Evolutionary conservation across 1,140 invertebrate species (phyloP), one percentile per base, ranked within the genome.

Genomic region (Penaeus vannamei): DNA sequence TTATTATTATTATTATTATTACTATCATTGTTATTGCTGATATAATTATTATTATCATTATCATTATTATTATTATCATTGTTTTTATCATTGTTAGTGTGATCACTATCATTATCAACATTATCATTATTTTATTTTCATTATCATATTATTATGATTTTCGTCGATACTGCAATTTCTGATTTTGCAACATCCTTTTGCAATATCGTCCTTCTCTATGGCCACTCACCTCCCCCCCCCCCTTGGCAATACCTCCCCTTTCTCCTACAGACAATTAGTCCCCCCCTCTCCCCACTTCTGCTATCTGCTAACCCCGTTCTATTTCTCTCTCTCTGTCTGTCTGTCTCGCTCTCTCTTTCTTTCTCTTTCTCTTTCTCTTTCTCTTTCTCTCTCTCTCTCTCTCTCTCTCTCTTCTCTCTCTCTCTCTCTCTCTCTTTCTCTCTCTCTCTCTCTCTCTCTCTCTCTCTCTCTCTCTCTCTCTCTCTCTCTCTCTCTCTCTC

Each of bases 361-460:
- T n/a, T n/a, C 62, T 64, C 62, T 64, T 64, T 17, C 62, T 64
- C 62, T 64, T 64, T 64, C 17, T 64, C 17, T 64, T n/a, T 19
- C 62, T 64, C 62, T n/a, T 64, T n/a, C 62, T 64, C 62, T n/a
- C n/a, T 64, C 17, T 64, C 62, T 64, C n/a, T n/a, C 62, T 64
- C 62, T n/a, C n/a, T n/a, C n/a, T 64, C 62, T n/a, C n/a, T n/a
- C 62, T 64, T 64, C 62, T 64, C 62, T 64, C n/a, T 64, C 62
- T 64, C 62, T n/a, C n/a, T n/a, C 62, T 64, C n/a, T n/a, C n/a
- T n/a, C n/a, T 64, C 62, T n/a, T 64, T n/a, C 62, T 64, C 62
- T n/a, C n/a, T n/a, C 17, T 64, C 62, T n/a, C 62, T 17, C n/a
- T n/a, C n/a, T n/a, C 62, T 64, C n/a, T 17, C n/a, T n/a, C 62